Evolutionary conservation across 2,888 invertebrate genomes (phyloP), one percentile per base, ranked within the genome.

Genomic region (Keiferia lycopersicella): DNA sequence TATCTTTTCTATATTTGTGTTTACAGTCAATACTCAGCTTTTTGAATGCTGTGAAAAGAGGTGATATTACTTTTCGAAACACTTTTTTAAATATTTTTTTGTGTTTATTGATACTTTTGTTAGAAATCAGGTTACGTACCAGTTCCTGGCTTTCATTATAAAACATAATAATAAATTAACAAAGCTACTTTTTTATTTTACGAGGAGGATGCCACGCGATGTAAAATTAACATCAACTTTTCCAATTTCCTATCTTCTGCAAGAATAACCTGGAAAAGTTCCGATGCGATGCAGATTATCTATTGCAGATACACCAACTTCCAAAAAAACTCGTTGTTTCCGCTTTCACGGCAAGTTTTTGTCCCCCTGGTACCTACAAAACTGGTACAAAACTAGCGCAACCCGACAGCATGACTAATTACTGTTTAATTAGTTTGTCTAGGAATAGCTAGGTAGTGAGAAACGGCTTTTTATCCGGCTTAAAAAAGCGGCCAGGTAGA

Each of bases 271-370:
- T 30, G 30, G 30, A 30, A 30, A 6, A 6, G 30, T 30, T n/a
- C 34, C 4, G 34, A 1, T 34, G 34, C 34, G 8, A 8, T 34
- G 34, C 34, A 34, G 34, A 34, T 34, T 34, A 30, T 30, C 30
- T 30, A 34, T 34, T 34, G 34, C 34, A 34, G 34, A 34, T 34
- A 34, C 34, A 34, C 34, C 6, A 4, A 26, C 2, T 26, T 26
- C 26, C 34, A 8, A 34, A 34, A 34, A 34, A 34, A 34, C 34
- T 26, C 6, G 2, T 26, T 26, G 45, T 45, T 45, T 45, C 45
- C 45, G 45, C 45, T 45, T 45, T 45, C 45, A 45, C 45, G 8
- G 45, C 10, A 22, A 53, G 26, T 53, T 53, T 53, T 53, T 53
- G 51, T 53, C 51, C 22, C 51, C 22, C 26, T n/a, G n/a, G n/a